Percentiles rank a stretch among this genome's conserved stretches.
phyloP scores from a whole-genome alignment of 2,888 invertebrate genomes.

The Xestia ashworthii region DNA sequence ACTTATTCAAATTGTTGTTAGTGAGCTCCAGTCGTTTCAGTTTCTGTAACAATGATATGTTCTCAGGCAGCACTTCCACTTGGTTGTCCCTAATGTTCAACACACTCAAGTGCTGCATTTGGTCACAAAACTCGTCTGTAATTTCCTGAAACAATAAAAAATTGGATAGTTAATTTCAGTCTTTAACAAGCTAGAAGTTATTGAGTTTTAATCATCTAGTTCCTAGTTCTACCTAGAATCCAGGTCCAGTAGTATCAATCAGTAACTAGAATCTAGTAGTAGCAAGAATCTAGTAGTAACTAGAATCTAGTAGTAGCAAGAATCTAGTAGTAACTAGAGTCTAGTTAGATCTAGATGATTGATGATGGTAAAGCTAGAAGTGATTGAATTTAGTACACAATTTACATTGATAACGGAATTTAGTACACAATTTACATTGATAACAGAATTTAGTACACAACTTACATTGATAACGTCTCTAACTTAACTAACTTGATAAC shows the following conservation, averaged over 20 bases:
- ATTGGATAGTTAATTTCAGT: too few species aligned
- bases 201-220: not conserved
- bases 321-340: not conserved
- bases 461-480: too few species aligned
- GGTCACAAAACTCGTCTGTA: conserved; percentile 93
- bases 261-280: not conserved
- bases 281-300: not conserved
- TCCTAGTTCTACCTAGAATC: not conserved
- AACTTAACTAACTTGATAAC: too few species aligned
- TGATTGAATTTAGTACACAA: too few species aligned
- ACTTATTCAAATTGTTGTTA: conserved; percentile 93
- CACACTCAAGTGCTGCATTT: conserved; percentile 93
- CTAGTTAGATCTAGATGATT: not conserved
- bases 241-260: not conserved
- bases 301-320: not conserved
- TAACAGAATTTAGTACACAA: too few species aligned
- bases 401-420: too few species aligned
- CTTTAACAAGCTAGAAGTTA: not conserved
- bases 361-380: not conserved
- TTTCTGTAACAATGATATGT: conserved; percentile 93
- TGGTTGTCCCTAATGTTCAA: conserved; percentile 96
- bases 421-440: too few species aligned
- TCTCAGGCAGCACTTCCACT: conserved; percentile 94
- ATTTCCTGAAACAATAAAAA: conserved; percentile 91
- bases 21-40: conserved; percentile 96